Conservation (phyloP, 1,140 invertebrate genomes). For the Nymphalis io region DNA sequence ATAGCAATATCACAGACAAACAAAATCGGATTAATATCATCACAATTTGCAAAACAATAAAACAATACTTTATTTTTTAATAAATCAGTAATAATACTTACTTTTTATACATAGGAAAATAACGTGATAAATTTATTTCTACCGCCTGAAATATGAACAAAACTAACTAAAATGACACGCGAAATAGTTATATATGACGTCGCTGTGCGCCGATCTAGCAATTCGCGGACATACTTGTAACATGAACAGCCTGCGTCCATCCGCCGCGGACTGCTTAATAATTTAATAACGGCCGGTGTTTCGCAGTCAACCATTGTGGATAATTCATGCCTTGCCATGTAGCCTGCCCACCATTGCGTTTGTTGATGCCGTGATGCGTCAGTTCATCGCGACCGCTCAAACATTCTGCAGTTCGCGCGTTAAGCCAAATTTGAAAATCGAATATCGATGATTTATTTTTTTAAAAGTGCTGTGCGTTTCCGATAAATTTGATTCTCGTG, state of each 20-base stretch:
- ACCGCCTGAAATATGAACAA: background rate
- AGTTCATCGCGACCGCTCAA: slow-evolving; percentile 58
- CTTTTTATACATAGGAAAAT: too few relatives aligned
- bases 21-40: too few relatives aligned
- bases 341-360: slow-evolving; percentile 52
- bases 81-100: too few relatives aligned
- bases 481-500: slow-evolving; percentile 34
- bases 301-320: slow-evolving; percentile 60
- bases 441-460: slow-evolving; percentile 11
- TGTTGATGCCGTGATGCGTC: slow-evolving; percentile 59
- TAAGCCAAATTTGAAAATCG: background rate
- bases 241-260: slow-evolving; percentile 20
- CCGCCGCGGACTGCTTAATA: slow-evolving; percentile 51
- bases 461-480: slow-evolving; percentile 21
- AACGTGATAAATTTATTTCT: background rate
- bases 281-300: slow-evolving; percentile 68
- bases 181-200: background rate
- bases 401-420: slow-evolving; percentile 39
- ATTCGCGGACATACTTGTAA: background rate
- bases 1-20: background rate
- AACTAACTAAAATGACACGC: slow-evolving; percentile 2
- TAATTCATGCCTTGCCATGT: slow-evolving; percentile 59
- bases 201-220: background rate
- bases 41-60: too few relatives aligned
- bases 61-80: background rate